Base-by-base conservation (phyloP, 1,140 invertebrate species). In the Cyphomyrmex costatus region DNA sequence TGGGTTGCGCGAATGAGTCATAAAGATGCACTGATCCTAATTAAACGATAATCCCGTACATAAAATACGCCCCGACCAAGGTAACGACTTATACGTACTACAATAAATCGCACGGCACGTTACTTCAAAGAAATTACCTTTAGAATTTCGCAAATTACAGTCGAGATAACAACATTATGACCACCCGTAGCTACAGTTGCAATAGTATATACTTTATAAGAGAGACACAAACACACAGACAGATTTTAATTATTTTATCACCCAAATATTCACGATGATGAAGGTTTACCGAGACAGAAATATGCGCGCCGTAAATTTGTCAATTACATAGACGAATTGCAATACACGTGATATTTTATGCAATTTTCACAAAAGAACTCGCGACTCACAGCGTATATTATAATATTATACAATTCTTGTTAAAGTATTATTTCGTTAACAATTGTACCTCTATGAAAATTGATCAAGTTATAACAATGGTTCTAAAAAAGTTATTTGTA, bases 81-180 rank as follows among this genome's bases (percentile, higher is more conserved):
- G 36, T 53, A 74, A 60, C 79, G 53, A 60, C 77, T 79, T 66
- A 53, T 53, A 74, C 70, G 79, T 74, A 61, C 27, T 74, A 61
- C 27, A 49, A 74, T 83, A 74, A 83, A 73, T 83, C 79, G 68
- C 5, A 36, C 42, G 42, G 33, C 24, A 30, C 68, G 63, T 82
- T 73, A 74, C 42, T 74, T 49, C 79, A 83, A 60, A 83, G 79
- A 60, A 83, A 83, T 73, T 83, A 46, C 56, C 53, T 74, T 74
- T 56, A 60, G 79, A 83, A 83, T 83, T 83, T 83, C 68, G 68
- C 66, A 73, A 82, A 82, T 82, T 82, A 60, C 33, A 82, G 53
- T 33, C 68, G 36, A 73, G 79, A 82, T 82, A 82, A 82, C 53
- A 27, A 73, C 21, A 36, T 82, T 60, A 73, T 60, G 66, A 82